These are phyloP conservation scores for Procapra przewalskii DNA, from an alignment of 2,113 vertebrate genomes.

Conservation along the genomic window DNA sequence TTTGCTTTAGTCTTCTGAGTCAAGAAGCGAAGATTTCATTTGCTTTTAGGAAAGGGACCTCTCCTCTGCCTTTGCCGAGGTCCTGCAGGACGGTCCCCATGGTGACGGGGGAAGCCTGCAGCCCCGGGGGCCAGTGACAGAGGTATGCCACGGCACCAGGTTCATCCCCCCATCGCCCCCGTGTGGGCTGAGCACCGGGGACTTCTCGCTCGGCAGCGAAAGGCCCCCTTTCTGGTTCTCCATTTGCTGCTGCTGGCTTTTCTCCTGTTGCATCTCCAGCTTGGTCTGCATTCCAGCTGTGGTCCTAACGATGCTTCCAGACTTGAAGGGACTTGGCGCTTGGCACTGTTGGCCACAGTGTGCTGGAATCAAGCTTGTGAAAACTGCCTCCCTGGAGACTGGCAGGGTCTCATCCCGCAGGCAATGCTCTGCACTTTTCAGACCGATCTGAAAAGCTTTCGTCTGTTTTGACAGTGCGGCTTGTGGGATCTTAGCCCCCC, in stretches of 20 bases:
- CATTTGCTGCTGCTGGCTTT: neutral
- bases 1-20: neutral
- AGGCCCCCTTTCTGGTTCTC: neutral
- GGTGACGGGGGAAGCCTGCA: rapidly evolving
- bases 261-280: neutral
- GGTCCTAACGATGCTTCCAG: neutral
- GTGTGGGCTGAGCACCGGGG: rapidly evolving
- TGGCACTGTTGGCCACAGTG: neutral
- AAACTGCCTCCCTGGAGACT: neutral
- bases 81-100: rapidly evolving
- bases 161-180: neutral
- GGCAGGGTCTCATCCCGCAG: neutral
- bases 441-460: neutral
- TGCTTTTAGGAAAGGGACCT: neutral
- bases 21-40: neutral
- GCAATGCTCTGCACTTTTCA: neutral
- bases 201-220: neutral
- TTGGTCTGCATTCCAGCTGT: neutral
- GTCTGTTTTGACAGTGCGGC: neutral
- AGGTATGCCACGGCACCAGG: neutral
- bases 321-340: neutral
- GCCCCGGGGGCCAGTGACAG: neutral
- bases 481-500: neutral
- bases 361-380: neutral
- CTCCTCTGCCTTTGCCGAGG: neutral